These are phyloP conservation scores for Phalacrocorax brasilianus DNA, from an alignment of 2,113 vertebrate genomes.

Conservation along the genomic window DNA sequence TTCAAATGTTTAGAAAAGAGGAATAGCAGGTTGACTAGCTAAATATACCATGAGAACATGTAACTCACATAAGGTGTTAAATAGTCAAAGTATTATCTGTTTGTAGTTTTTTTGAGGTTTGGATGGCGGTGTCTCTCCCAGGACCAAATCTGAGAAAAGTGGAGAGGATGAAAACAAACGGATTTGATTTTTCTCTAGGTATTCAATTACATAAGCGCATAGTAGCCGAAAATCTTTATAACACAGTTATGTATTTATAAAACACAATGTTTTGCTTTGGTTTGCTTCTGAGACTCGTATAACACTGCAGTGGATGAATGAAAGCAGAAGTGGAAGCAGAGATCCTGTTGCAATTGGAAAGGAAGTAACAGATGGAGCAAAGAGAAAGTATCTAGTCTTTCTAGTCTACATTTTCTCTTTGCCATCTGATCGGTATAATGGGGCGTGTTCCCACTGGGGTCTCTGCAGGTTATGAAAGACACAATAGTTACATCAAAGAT, in stretches of 20 bases:
- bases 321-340: neutral
- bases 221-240: neutral
- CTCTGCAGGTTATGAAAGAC: neutral
- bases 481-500: neutral
- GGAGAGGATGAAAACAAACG: neutral
- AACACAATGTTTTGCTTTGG: neutral
- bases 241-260: neutral
- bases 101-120: neutral
- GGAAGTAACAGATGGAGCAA: slow-evolving; percentile 4
- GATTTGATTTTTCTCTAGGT: neutral
- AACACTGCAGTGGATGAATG: neutral
- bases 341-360: slow-evolving; percentile 3
- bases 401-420: neutral
- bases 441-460: neutral
- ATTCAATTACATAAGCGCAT: neutral
- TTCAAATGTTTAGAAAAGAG: neutral
- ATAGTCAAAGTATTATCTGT: neutral
- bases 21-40: neutral
- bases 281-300: neutral
- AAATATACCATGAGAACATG: neutral
- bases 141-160: neutral
- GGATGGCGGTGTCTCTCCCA: neutral
- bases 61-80: neutral
- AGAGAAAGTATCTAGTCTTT: neutral
- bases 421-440: neutral